These are phyloP conservation scores for Spilarctia lutea DNA, from an alignment of 2,888 invertebrate species.

Conservation along the genomic window DNA sequence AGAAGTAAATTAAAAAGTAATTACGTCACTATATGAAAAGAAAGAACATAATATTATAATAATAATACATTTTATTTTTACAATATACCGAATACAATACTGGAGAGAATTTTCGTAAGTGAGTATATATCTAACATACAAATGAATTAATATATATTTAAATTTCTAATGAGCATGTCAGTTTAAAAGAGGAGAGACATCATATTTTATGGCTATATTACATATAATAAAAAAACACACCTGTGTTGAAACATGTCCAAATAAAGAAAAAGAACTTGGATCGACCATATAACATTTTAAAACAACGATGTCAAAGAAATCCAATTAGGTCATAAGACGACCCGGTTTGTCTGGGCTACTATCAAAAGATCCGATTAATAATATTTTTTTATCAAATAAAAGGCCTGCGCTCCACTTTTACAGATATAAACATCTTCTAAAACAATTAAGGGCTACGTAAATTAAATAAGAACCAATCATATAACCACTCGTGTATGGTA, in stretches of 20 bases:
- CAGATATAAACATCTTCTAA: not conserved
- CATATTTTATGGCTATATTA: too few relatives aligned
- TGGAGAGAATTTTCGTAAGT: too few relatives aligned
- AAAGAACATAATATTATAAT: too few relatives aligned
- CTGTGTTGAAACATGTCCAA: not conserved
- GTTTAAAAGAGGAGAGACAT: too few relatives aligned
- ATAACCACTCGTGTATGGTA: slow-evolving; percentile 21
- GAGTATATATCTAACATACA: too few relatives aligned
- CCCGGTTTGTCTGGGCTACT: not conserved
- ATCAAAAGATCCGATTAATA: not conserved
- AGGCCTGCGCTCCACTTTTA: not conserved
- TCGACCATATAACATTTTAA: not conserved
- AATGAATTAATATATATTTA: too few relatives aligned
- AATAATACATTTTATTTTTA: too few relatives aligned
- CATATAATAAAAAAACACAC: too few relatives aligned
- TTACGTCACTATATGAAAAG: too few relatives aligned
- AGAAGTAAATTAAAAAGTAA: too few relatives aligned
- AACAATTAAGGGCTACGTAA: slow-evolving; percentile 11
- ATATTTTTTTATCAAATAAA: not conserved
- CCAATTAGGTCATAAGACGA: not conserved
- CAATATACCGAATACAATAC: too few relatives aligned
- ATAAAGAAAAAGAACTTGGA: not conserved
- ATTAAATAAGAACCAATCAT: slow-evolving; percentile 13
- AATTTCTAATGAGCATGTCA: too few relatives aligned
- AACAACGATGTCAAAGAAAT: not conserved